A percentile compares a stretch with the other conserved stretches of the same genome.
Conservation (phyloP, 2,888 invertebrate genomes). For the Sicus ferrugineus region DNA sequence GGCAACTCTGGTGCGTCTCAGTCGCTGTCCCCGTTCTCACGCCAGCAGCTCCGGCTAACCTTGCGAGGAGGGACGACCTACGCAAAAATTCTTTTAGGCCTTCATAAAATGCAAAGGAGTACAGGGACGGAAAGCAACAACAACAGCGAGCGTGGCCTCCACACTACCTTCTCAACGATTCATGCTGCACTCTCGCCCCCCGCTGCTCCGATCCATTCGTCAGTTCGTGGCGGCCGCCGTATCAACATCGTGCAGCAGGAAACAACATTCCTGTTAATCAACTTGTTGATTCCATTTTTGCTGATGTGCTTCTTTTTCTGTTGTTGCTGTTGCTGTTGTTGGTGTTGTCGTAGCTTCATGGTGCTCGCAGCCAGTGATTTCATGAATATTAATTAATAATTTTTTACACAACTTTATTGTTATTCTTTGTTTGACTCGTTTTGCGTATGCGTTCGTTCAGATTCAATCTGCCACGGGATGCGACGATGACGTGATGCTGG, state of each 20-base stretch:
- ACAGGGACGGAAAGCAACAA: neutral
- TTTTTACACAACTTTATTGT: slow-evolving; percentile 1
- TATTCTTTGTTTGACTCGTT: neutral
- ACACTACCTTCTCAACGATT: neutral
- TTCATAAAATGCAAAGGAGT: neutral
- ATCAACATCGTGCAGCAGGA: neutral
- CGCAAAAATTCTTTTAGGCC: slow-evolving; percentile 1
- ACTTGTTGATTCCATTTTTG: slow-evolving; percentile 6
- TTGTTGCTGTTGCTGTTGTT: neutral
- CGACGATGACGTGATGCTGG: neutral
- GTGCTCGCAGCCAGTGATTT: neutral
- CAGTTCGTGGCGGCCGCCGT: no score
- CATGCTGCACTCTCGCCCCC: neutral
- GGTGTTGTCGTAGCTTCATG: neutral
- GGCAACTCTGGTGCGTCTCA: no score
- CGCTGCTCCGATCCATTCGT: no score
- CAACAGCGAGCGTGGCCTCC: neutral
- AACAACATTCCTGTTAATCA: slow-evolving; percentile 12
- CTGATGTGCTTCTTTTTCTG: neutral
- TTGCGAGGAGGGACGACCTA: neutral
- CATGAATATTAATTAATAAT: slow-evolving; percentile 10
- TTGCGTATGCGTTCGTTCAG: neutral
- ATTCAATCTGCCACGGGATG: neutral
- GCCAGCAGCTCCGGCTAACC: no score
- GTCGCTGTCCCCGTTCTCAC: no score